Evolutionary conservation across 1,140 invertebrate species (phyloP), one percentile per base, ranked within the genome.

Genomic region (Musca domestica): DNA sequence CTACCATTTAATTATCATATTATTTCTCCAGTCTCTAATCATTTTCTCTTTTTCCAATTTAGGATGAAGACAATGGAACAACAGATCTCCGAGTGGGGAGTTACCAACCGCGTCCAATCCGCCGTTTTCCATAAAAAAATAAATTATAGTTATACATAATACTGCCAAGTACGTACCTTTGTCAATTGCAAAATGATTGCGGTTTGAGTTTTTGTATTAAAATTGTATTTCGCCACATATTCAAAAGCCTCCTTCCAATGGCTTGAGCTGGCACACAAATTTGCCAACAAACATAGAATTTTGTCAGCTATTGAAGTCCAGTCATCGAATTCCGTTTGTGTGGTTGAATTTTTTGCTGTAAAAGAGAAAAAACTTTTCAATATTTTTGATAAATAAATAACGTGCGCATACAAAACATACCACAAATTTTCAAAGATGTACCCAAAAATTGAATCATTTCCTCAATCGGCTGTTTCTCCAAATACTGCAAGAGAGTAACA

Each of bases 391-490:
- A 23, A 65, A 41, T 65, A 48, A 41, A 17, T 19, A 47, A n/a
- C n/a, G n/a, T n/a, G n/a, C n/a, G n/a, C n/a, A n/a, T n/a, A n/a
- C n/a, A n/a, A 22, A 34, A 49, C 25, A 14, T 64, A 77, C 77
- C 71, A 56, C 76, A 71, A 4, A 71, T 20, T 20, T 73, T 72
- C 0, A 80, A 69, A 0, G 68, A 51, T 15, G 47, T 23, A 47
- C 70, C 74, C 52, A 74, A 64, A 7, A 80, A 79, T 19, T 74
- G 70, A 14, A 80, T 52, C 22, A 77, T 54, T 72, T 77, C 76
- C 49, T 79, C 76, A 12, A 79, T 66, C 0, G 77, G 77, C 34
- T 80, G 77, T 3, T 61, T 70, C 3, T 79, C 77, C 22, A 80
- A 27, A 66, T 75, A 79, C 5, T 64, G 54, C 5, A 72, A 14